Evolutionary conservation across 2,113 vertebrate genomes (phyloP).

Genomic region (Pachypanchax playfairii): DNA sequence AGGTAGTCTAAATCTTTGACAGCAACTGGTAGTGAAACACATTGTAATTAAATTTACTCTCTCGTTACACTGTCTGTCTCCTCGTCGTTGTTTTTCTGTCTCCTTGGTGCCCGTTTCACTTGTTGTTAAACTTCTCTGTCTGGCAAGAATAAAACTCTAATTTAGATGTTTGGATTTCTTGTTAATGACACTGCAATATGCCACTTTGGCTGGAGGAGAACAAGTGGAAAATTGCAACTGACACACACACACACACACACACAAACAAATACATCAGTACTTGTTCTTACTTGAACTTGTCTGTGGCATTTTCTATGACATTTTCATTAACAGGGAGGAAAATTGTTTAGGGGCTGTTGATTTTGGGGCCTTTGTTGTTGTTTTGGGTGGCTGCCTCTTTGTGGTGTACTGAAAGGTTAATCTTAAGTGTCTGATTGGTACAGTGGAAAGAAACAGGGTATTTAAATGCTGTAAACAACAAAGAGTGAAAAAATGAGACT

Average conservation of each 20-base stretch:
- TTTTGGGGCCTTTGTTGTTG: constrained; percentile 26
- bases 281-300: background rate
- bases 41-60: constrained; percentile 60
- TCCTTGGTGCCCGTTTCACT: constrained; percentile 15
- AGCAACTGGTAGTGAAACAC: constrained; percentile 57
- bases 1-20: too few relatives aligned
- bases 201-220: constrained; percentile 12
- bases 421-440: constrained; percentile 3
- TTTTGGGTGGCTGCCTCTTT: constrained; percentile 6
- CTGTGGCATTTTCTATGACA: background rate
- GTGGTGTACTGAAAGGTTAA: constrained; percentile 26
- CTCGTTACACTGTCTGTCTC: constrained; percentile 25
- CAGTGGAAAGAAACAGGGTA: background rate
- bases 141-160: constrained; percentile 30
- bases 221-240: background rate
- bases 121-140: constrained; percentile 35
- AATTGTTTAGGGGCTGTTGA: constrained; percentile 1
- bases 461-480: too few relatives aligned
- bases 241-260: background rate
- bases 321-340: background rate
- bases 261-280: background rate
- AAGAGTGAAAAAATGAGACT: constrained; percentile 26
- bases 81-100: background rate
- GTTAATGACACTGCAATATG: constrained; percentile 17
- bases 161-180: constrained; percentile 14